Evolutionary conservation across 1,140 invertebrate genomes (phyloP).

Genomic region (Neodiprion lecontei): DNA sequence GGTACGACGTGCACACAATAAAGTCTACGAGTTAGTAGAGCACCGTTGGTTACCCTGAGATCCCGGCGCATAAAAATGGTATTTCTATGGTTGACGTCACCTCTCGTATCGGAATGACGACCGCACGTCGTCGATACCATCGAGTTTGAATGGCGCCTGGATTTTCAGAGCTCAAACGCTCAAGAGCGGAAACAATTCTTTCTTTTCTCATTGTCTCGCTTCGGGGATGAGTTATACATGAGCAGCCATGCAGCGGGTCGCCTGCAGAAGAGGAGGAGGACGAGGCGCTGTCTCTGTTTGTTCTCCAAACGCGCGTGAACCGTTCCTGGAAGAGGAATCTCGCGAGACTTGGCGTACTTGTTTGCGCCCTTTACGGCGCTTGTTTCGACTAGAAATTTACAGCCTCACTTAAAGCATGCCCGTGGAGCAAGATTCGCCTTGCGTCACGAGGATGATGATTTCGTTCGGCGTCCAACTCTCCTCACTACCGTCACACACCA

Average conservation of each 20-base stretch:
- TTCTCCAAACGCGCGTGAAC: constrained; percentile 9
- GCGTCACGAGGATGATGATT: constrained; percentile 15
- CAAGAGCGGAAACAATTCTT: too few relatives aligned
- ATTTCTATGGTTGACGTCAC: neutral
- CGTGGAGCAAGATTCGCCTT: neutral
- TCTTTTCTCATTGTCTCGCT: too few relatives aligned
- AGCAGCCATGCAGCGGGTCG: too few relatives aligned
- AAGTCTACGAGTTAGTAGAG: too few relatives aligned
- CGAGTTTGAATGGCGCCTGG: neutral
- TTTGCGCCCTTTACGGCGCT: constrained; percentile 41
- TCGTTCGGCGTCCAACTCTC: neutral
- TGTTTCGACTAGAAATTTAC: constrained; percentile 29
- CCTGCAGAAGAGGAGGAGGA: neutral
- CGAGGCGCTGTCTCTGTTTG: constrained; percentile 22
- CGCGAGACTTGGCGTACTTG: constrained; percentile 30
- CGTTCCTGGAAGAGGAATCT: constrained; percentile 12
- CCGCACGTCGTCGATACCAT: neutral
- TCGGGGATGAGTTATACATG: too few relatives aligned
- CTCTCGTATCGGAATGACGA: neutral
- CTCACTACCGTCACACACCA: neutral
- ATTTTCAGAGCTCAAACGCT: neutral
- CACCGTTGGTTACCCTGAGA: too few relatives aligned
- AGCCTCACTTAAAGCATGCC: neutral
- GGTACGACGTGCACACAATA: too few relatives aligned
- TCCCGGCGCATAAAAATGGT: neutral